These are phyloP conservation scores for Psilanteris sp. DNA, from an alignment of 1,140 invertebrate genomes.

Conservation along the genomic window DNA sequence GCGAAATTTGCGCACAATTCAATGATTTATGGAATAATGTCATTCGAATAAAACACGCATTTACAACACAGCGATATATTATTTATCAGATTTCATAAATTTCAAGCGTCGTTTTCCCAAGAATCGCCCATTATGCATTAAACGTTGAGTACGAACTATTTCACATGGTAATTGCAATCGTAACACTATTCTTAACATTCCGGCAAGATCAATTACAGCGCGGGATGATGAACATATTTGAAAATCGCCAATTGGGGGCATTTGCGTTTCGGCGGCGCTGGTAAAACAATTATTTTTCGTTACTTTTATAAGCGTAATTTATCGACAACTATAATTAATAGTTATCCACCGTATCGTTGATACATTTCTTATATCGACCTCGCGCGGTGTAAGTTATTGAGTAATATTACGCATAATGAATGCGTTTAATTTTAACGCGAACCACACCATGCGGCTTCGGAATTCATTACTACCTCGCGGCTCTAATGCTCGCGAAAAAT, in stretches of 20 bases:
- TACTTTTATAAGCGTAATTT: slow-evolving; percentile 17
- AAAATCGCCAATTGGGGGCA: no score
- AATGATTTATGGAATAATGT: slow-evolving; percentile 23
- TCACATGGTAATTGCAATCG: slow-evolving; percentile 6
- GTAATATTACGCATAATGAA: slow-evolving; percentile 46
- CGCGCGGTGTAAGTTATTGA: slow-evolving; percentile 18
- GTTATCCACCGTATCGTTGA: slow-evolving; percentile 10
- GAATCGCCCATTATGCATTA: background rate
- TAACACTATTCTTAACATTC: slow-evolving; percentile 14
- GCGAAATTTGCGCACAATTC: slow-evolving; percentile 15
- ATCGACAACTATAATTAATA: slow-evolving; percentile 36
- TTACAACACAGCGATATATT: slow-evolving; percentile 14
- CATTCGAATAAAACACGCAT: slow-evolving; percentile 7
- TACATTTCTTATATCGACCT: slow-evolving; percentile 32
- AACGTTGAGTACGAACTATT: slow-evolving; percentile 6
- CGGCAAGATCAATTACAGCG: no score
- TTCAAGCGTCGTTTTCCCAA: slow-evolving; percentile 13
- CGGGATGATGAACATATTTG: no score
- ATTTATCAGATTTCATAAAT: slow-evolving; percentile 39
- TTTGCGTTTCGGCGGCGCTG: no score
- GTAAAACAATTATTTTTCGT: no score
- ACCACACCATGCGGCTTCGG: slow-evolving; percentile 2
- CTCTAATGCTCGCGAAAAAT: slow-evolving; percentile 11
- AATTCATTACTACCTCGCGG: slow-evolving; percentile 10
- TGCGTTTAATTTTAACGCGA: slow-evolving; percentile 47